Evolutionary conservation across 2,113 vertebrate genomes (phyloP).

Genomic region (Cranoglanis bouderius): DNA sequence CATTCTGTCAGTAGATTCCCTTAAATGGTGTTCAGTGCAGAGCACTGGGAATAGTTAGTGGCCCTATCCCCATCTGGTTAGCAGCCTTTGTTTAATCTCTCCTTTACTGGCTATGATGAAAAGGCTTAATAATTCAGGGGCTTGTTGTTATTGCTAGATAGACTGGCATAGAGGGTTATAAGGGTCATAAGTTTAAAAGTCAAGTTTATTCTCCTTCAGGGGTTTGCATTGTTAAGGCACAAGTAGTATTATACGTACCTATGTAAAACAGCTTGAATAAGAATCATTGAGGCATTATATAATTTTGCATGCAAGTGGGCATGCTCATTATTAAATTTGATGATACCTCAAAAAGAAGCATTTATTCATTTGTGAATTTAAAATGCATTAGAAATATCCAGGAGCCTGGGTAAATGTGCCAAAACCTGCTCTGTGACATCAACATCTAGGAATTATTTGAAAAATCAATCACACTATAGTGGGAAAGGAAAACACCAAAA

Average conservation of each 20-base stretch:
- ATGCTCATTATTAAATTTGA: background rate
- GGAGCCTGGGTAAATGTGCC: background rate
- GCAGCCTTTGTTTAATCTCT: slow-evolving; percentile 23
- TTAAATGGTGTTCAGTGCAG: slow-evolving; percentile 41
- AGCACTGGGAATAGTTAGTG: slow-evolving; percentile 28
- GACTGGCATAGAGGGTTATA: background rate
- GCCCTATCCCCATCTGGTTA: slow-evolving; percentile 14
- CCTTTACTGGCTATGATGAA: slow-evolving; percentile 30
- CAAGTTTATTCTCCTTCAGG: background rate
- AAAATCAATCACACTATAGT: background rate
- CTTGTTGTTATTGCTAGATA: slow-evolving; percentile 12
- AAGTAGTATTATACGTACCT: no score
- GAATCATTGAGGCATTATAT: background rate
- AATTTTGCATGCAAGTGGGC: background rate
- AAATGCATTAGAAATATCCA: background rate
- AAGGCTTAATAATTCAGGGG: background rate
- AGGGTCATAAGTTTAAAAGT: background rate
- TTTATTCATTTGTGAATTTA: background rate
- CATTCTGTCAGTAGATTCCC: slow-evolving; percentile 24
- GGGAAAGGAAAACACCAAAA: background rate
- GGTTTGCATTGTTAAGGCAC: background rate
- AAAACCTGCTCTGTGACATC: background rate
- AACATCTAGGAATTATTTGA: background rate
- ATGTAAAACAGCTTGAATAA: background rate
- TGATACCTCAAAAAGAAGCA: background rate